Percentiles rank a stretch among this genome's conserved stretches.
Conservation (phyloP, 2,888 invertebrate genomes). For the Glaucopsyche alexis region DNA sequence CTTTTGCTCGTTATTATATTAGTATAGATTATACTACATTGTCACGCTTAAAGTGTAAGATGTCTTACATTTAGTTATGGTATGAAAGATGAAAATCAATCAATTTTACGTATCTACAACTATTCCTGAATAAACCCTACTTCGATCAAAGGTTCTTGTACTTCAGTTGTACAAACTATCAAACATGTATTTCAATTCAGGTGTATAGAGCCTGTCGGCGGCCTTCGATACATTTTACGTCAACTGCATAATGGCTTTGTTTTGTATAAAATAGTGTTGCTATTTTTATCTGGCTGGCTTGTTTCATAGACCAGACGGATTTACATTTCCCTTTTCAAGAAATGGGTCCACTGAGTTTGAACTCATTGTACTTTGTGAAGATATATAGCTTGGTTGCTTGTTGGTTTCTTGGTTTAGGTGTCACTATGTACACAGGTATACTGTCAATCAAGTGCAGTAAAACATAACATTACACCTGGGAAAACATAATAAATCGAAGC, state of each 20-base stretch:
- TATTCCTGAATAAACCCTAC: not conserved
- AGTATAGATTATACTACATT: no score
- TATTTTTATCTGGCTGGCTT: constrained; percentile 2
- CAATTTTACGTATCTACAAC: not conserved
- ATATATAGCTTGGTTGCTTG: no score
- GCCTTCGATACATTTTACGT: not conserved
- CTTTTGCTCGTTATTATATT: no score
- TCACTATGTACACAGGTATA: no score
- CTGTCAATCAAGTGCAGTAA: no score
- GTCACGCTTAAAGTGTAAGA: no score
- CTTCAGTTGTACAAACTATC: not conserved
- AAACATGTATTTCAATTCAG: not conserved
- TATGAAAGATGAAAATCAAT: not conserved
- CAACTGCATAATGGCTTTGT: constrained; percentile 8
- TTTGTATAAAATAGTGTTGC: constrained; percentile 19
- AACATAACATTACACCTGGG: no score
- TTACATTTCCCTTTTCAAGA: constrained; percentile 2
- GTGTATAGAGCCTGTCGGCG: not conserved
- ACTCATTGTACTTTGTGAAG: not conserved
- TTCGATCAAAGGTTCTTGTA: not conserved
- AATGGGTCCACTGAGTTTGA: not conserved
- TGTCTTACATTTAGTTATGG: no score
- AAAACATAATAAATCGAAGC: no score
- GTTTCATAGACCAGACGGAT: not conserved
- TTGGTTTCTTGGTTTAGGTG: no score